These are phyloP conservation scores for Microplitis demolitor DNA, from an alignment of 1,140 invertebrate species.

Conservation along the genomic window DNA sequence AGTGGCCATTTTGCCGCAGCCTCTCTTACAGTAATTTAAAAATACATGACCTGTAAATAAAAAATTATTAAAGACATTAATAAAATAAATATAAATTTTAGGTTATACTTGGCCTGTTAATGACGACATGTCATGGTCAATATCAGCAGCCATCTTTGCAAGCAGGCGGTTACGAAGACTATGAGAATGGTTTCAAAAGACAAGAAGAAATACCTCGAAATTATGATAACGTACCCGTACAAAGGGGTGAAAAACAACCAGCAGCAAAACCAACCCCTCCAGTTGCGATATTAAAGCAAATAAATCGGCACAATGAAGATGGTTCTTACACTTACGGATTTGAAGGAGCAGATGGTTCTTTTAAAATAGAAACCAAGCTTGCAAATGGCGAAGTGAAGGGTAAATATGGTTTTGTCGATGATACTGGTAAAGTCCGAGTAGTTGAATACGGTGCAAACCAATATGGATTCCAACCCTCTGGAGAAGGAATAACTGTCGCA, in stretches of 20 bases:
- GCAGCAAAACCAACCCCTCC: constrained; percentile 68
- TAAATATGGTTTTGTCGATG: constrained; percentile 87
- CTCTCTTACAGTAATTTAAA: no score
- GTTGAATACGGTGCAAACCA: constrained; percentile 89
- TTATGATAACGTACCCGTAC: neutral
- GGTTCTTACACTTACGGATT: constrained; percentile 88
- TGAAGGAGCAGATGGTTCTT: constrained; percentile 81
- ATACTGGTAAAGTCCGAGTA: constrained; percentile 77
- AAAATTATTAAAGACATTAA: neutral
- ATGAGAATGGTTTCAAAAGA: neutral
- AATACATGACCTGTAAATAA: no score
- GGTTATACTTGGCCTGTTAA: constrained; percentile 53
- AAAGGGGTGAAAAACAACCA: neutral
- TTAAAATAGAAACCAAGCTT: constrained; percentile 85
- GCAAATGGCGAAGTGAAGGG: constrained; percentile 80
- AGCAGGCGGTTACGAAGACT: neutral
- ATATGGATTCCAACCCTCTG: constrained; percentile 83
- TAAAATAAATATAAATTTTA: constrained; percentile 36
- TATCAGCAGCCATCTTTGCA: constrained; percentile 40
- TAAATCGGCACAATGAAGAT: constrained; percentile 85
- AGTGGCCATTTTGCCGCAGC: no score
- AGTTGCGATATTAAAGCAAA: constrained; percentile 82
- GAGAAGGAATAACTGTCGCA: constrained; percentile 84
- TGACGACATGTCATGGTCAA: constrained; percentile 49
- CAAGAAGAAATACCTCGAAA: neutral